Percentiles rank a stretch among this genome's conserved stretches.
phyloP scores from a whole-genome alignment of 1,140 invertebrate genomes.

The Leptinotarsa defecta region DNA sequence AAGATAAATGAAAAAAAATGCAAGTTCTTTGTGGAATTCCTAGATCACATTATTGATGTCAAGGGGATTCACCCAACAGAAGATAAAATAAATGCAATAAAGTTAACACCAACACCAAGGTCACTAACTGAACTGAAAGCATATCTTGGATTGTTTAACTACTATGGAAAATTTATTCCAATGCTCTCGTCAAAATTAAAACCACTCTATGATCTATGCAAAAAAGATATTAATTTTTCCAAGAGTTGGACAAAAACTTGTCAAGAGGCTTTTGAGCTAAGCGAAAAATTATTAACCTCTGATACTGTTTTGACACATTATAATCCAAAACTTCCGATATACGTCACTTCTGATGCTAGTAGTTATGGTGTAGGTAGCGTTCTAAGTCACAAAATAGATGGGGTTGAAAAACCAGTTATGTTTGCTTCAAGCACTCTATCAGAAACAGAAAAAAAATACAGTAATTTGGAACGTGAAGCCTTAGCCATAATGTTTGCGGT shows the following conservation, averaged over 20 bases:
- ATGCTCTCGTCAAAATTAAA: constrained; percentile 49
- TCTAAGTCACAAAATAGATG: constrained; percentile 45
- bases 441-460: constrained; percentile 36
- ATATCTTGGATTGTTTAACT: constrained; percentile 55
- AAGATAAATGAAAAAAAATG: too few species aligned
- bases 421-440: constrained; percentile 47
- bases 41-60: not conserved
- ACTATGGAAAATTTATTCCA: constrained; percentile 54
- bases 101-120: constrained; percentile 43
- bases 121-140: constrained; percentile 42
- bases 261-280: constrained; percentile 47
- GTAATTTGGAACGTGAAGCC: constrained; percentile 38
- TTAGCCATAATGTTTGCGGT: constrained; percentile 41
- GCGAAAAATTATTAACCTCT: constrained; percentile 40
- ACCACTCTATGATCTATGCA: constrained; percentile 44
- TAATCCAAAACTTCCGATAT: constrained; percentile 42
- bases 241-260: constrained; percentile 48
- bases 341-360: constrained; percentile 49
- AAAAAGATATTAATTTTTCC: constrained; percentile 48
- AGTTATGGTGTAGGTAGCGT: constrained; percentile 52
- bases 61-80: constrained; percentile 41
- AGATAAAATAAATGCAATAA: constrained; percentile 41
- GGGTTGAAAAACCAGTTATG: constrained; percentile 47
- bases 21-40: not conserved
- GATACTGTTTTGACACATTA: constrained; percentile 44